Conservation (phyloP, 1,140 invertebrate species). For the Bombus breviceps region DNA sequence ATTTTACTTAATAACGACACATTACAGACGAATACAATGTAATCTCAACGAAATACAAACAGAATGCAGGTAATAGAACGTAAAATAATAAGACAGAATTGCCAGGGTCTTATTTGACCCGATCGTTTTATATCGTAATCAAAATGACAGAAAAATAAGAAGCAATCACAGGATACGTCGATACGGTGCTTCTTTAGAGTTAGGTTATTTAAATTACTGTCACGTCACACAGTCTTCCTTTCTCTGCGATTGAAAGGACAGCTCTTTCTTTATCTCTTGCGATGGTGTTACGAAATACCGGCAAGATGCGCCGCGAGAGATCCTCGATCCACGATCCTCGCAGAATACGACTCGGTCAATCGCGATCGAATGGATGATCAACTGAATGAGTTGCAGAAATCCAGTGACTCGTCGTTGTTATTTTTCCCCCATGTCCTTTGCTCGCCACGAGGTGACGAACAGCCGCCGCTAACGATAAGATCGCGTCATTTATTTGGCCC, state of each 20-base stretch:
- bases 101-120: too few relatives aligned
- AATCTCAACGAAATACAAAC: neutral
- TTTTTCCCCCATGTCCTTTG: neutral
- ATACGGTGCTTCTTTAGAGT: neutral
- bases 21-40: neutral
- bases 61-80: neutral
- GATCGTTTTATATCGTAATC: neutral
- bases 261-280: constrained; percentile 19
- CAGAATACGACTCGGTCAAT: neutral
- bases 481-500: neutral
- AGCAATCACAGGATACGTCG: constrained; percentile 17
- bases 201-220: constrained; percentile 34
- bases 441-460: neutral
- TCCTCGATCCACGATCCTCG: neutral
- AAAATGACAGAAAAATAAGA: neutral
- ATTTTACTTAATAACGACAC: neutral
- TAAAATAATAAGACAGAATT: neutral
- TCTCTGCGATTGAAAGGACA: constrained; percentile 27
- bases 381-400: constrained; percentile 26
- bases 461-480: neutral
- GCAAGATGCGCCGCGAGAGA: neutral
- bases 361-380: constrained; percentile 7
- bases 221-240: constrained; percentile 16
- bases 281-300: constrained; percentile 22
- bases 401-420: neutral